Base-by-base conservation (phyloP, 2,888 invertebrate species). In the Pachydiplax longipennis region DNA sequence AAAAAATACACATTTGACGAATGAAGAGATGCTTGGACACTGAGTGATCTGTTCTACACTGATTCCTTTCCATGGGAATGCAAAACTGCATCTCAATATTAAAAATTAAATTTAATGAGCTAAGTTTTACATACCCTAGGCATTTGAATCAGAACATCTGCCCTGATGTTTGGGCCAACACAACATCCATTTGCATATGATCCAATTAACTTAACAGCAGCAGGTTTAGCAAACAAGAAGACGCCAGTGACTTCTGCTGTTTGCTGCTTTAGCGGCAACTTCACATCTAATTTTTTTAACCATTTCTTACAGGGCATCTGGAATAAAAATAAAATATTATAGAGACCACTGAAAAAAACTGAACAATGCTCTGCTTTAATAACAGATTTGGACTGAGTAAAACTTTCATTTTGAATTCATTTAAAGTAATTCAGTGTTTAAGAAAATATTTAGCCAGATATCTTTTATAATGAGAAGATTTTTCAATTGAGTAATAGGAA, bases 131-230 rank as follows among this genome's bases (percentile, higher is more conserved):
- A 53, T 92, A 95, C 95, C 92, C 95, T 95, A 0, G 98, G 98
- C 93, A 98, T 97, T 92, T 95, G 95, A 53, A 98, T 94, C 92
- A 96, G 95, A 91, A 98, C 92, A 93, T 98, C 97, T 2, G 97
- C 94, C 40, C 94, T 93, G 2, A 96, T 93, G 92, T 96, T 95
- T 0, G 97, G 96, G 48, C 96, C 97, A 22, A 97, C 94, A 61
- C 95, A 93, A 40, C 96, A 95, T n/a, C 95, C 95, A 5, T 95
- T 94, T 4, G 94, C 93, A 92, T 96, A 96, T 15, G 97, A 97
- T 3, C 98, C 98, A 92, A 97, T 95, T 6, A 96, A 93, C 90
- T 94, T 94, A 2, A 97, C 94, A 82, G 94, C 93, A 37, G 94
- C 94, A 22, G 98, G 97, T 93, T 96, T 96, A 0, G 95, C 92